Conservation (phyloP, 1,140 invertebrate species). For the Chymomyza costata region DNA sequence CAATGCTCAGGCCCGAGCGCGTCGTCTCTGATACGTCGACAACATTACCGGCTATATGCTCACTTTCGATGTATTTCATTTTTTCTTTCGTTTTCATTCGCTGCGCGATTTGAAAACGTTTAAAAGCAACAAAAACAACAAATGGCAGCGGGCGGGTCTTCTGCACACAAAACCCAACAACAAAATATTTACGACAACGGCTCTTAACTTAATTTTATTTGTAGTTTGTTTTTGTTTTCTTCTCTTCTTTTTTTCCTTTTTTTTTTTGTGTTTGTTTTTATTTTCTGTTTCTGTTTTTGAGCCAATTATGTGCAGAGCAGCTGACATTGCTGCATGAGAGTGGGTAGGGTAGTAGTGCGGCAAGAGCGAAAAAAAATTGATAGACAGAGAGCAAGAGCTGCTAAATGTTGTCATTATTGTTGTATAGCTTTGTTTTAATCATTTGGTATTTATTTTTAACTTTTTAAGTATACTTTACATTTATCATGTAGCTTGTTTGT, state of each 20-base stretch:
- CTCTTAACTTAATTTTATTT: conserved; percentile 41
- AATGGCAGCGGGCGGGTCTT: conserved; percentile 63
- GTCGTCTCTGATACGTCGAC: conserved; percentile 64
- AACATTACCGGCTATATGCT: conserved; percentile 55
- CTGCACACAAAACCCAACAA: conserved; percentile 41
- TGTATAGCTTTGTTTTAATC: too few relatives aligned
- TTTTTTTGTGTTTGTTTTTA: too few relatives aligned
- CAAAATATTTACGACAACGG: conserved; percentile 37
- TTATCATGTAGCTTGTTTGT: conserved; percentile 24
- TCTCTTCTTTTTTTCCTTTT: too few relatives aligned
- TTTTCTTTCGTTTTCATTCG: conserved; percentile 74
- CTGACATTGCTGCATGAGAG: conserved; percentile 46
- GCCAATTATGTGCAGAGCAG: conserved; percentile 69
- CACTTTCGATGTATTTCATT: conserved; percentile 73
- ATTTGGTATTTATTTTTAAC: background rate
- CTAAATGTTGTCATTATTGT: conserved; percentile 35
- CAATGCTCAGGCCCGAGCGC: too few relatives aligned
- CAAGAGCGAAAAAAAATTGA: too few relatives aligned
- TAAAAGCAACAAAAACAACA: conserved; percentile 53
- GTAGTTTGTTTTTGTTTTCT: too few relatives aligned
- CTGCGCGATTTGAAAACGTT: conserved; percentile 71
- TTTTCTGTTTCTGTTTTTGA: conserved; percentile 42
- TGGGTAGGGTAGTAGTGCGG: background rate
- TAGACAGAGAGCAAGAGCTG: conserved; percentile 36
- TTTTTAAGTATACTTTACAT: conserved; percentile 50